Conservation (phyloP, 1,140 invertebrate species). For the Hirudo medicinalis region DNA sequence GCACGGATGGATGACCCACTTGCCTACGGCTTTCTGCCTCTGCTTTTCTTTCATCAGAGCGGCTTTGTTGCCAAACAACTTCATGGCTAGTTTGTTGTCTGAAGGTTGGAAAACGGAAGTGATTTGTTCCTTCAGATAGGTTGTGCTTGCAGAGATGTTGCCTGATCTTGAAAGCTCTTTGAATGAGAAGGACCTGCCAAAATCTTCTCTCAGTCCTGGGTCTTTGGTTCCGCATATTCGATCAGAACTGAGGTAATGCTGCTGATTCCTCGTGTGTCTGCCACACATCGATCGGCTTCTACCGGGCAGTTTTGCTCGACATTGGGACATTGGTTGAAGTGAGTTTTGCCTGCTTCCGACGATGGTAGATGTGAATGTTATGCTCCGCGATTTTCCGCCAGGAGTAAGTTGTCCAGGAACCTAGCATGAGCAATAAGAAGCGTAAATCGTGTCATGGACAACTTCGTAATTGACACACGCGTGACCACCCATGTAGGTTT, state of each 20-base stretch:
- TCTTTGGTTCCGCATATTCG: not conserved
- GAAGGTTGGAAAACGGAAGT: slow-evolving; percentile 40
- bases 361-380: not conserved
- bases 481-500: too few species aligned
- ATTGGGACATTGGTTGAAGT: not conserved
- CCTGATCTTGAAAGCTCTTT: slow-evolving; percentile 5
- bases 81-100: slow-evolving; percentile 43
- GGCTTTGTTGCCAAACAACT: slow-evolving; percentile 42
- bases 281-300: slow-evolving; percentile 8
- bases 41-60: slow-evolving; percentile 40
- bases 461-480: too few species aligned
- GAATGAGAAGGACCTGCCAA: not conserved
- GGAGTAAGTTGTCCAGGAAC: not conserved
- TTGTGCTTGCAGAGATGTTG: not conserved
- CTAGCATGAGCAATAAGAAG: not conserved
- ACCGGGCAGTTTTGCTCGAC: not conserved
- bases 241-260: slow-evolving; percentile 9
- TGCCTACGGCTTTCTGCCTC: slow-evolving; percentile 37
- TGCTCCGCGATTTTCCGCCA: slow-evolving; percentile 5
- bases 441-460: too few species aligned
- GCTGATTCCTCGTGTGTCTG: not conserved
- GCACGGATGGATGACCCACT: slow-evolving; percentile 43
- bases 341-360: not conserved
- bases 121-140: slow-evolving; percentile 35
- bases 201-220: not conserved